Evolutionary conservation across 2,888 invertebrate genomes (phyloP).

Genomic region (Cataglyphis altisquamis): DNA sequence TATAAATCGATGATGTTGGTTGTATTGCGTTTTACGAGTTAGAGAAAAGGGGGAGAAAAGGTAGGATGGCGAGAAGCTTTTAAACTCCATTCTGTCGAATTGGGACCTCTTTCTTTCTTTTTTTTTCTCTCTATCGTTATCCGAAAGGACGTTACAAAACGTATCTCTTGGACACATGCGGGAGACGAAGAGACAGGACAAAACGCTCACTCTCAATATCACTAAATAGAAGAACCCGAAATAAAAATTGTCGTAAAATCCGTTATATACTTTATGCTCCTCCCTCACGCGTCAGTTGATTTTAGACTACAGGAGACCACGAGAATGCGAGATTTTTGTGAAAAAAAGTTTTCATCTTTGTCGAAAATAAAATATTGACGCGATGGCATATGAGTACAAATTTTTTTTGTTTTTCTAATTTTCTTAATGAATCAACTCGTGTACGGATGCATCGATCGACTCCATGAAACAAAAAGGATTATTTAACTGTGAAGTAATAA

Average conservation of each 20-base stretch:
- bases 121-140: slow-evolving; percentile 40
- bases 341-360: slow-evolving; percentile 38
- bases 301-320: slow-evolving; percentile 34
- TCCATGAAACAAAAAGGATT: not conserved
- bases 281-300: slow-evolving; percentile 14
- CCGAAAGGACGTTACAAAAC: slow-evolving; percentile 15
- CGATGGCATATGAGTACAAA: slow-evolving; percentile 27
- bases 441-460: not conserved
- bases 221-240: slow-evolving; percentile 44
- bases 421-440: slow-evolving; percentile 26
- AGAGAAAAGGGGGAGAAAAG: not conserved
- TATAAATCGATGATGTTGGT: slow-evolving; percentile 34
- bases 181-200: slow-evolving; percentile 36
- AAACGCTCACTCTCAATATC: slow-evolving; percentile 53
- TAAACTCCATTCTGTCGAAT: slow-evolving; percentile 45
- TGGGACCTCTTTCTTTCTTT: slow-evolving; percentile 14
- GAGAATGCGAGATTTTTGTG: slow-evolving; percentile 11
- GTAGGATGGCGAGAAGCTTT: slow-evolving; percentile 56
- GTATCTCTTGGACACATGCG: not conserved
- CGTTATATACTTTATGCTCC: slow-evolving; percentile 36
- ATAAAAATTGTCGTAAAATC: slow-evolving; percentile 77
- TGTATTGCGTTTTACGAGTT: slow-evolving; percentile 61
- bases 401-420: slow-evolving; percentile 48
- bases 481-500: not conserved
- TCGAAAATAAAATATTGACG: slow-evolving; percentile 15